Evolutionary conservation across 2,888 invertebrate genomes (phyloP), one percentile per base, ranked within the genome.

Genomic region (Vesta saturnalis): DNA sequence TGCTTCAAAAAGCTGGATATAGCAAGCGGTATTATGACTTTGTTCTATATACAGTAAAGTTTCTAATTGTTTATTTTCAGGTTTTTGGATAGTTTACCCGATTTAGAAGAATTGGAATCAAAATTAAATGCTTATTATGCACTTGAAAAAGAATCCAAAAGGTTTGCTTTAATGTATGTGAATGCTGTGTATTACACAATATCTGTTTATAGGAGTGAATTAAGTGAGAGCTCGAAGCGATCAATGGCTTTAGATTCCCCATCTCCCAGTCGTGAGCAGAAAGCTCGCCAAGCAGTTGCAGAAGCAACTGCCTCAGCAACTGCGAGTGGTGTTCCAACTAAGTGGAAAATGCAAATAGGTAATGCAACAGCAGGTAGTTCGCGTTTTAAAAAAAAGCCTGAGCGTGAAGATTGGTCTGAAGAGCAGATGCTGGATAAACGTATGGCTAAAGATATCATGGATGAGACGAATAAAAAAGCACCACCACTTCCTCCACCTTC

Each of bases 101-200:
- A 92, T 77, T 85, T 93, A 69, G 91, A 92, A 78, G 92, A 93
- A 80, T 83, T 93, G 78, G 91, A 93, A 83, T 91, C 91, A 0
- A 93, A 92, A 80, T 85, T 93, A 77, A 91, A 87, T 83, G 92
- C 92, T 54, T 93, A 92, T 85, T 93, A 93, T 83, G 91, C 91
- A 84, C 89, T 93, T 69, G 92, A 92, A 79, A 92, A 92, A 83
- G 87, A 87, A 69, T 81, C 85, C 47, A 88, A 88, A 81, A 86
- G 87, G 88, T 43, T 12, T 54, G 14, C n/a, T n/a, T n/a, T n/a
- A n/a, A n/a, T n/a, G n/a, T n/a, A n/a, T n/a, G n/a, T n/a, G n/a
- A n/a, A n/a, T n/a, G n/a, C n/a, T n/a, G n/a, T n/a, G n/a, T n/a
- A n/a, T n/a, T n/a, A n/a, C n/a, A n/a, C n/a, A n/a, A n/a, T 23